Percentiles rank a stretch among this genome's conserved stretches.
Conservation (phyloP, 2,888 invertebrate genomes). For the Orthosia gothica region DNA sequence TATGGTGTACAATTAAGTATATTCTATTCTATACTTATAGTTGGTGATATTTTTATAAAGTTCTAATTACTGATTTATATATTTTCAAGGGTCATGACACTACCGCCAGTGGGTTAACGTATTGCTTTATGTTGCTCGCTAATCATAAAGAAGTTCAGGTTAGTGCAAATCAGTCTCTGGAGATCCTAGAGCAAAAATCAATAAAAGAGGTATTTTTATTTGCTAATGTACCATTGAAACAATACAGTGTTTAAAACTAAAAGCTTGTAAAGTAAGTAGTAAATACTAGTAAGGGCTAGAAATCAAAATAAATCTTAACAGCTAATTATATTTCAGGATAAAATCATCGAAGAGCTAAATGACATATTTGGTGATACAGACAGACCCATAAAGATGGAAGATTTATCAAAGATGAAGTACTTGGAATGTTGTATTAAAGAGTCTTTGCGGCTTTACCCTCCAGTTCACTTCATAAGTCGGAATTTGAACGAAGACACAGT, state of each 20-base stretch:
- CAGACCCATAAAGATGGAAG: slow-evolving; percentile 91
- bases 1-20: too few species aligned
- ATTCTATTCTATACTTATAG: slow-evolving; percentile 85
- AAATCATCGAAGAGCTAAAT: slow-evolving; percentile 91
- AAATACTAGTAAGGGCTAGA: neutral
- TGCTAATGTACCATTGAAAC: too few species aligned
- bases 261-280: neutral
- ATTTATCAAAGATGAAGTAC: slow-evolving; percentile 93
- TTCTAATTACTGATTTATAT: neutral
- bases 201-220: too few species aligned
- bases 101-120: slow-evolving; percentile 84
- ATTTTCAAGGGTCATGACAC: slow-evolving; percentile 90
- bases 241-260: neutral
- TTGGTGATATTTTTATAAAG: neutral
- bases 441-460: slow-evolving; percentile 93
- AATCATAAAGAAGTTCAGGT: slow-evolving; percentile 82
- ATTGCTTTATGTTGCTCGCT: slow-evolving; percentile 85
- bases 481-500: slow-evolving; percentile 89
- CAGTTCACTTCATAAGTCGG: slow-evolving; percentile 93
- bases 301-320: neutral
- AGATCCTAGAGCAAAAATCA: slow-evolving; percentile 70
- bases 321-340: slow-evolving; percentile 88
- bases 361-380: slow-evolving; percentile 93
- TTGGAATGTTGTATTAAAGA: slow-evolving; percentile 94
- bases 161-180: slow-evolving; percentile 63